Base-by-base conservation (phyloP, 2,888 invertebrate genomes). In the Cataglyphis livida region DNA sequence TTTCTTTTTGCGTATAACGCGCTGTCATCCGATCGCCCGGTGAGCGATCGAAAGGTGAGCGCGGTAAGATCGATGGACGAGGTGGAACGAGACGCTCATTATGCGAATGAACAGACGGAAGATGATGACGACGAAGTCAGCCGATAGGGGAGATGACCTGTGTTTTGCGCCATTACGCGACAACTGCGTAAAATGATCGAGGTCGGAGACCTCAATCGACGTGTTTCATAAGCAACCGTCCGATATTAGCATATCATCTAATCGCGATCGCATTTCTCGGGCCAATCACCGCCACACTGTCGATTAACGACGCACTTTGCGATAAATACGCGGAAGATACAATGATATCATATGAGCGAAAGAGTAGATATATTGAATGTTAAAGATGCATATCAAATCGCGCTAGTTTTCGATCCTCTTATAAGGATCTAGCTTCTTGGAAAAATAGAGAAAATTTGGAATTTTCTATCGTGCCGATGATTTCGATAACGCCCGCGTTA, bases 181-280 rank as follows among this genome's bases (percentile, higher is more conserved):
- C 62, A 79, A 82, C 82, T 82, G 82, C 79, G 82, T 82, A 82
- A 82, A 82, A 82, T 57, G 70, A 83, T 83, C 83, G 79, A 81
- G 68, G 83, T 82, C 82, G 78, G 44, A 35, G 82, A 82, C 82
- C 78, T 54, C 54, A n/a, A 38, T 54, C 68, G 79, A 70, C 51
- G 51, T 71, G 51, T 78, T 66, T 25, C n/a, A n/a, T 25, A 59
- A 61, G 81, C 38, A 54, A 54, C 41, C 51, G 73, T 9, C 15
- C 41, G 25, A 41, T 54, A 57, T 81, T 81, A 64, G 64, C 54
- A 76, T 64, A 62, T 76, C 75, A 65, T 62, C 76, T 75, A 65
- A 65, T 59, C 59, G 61, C 75, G 75, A 70, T 70, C 65, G 78
- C 70, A 70, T 70, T 78, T 70, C 38, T 78, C 44, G 10, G 44